A percentile compares a stretch with the other conserved stretches of the same genome.
These are phyloP conservation scores for Zenarchopterus dispar DNA, from an alignment of 2,797 vertebrate species.

Conservation along the genomic window DNA sequence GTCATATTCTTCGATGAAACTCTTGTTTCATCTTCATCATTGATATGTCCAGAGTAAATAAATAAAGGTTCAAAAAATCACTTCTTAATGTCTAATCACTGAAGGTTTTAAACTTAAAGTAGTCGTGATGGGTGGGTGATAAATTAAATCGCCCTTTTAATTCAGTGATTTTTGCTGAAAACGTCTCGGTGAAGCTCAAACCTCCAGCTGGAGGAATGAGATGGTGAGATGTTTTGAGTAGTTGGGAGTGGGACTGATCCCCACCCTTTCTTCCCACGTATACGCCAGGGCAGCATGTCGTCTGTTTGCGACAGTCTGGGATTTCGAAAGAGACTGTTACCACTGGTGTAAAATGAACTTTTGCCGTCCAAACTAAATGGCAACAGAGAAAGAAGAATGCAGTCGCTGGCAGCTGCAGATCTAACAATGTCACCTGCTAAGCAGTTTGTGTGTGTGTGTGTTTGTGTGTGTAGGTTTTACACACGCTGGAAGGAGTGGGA, in stretches of 20 bases:
- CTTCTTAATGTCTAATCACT: neutral
- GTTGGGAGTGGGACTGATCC: no score
- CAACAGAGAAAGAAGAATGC: conserved; percentile 21
- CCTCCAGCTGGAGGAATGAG: neutral
- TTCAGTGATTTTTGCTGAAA: neutral
- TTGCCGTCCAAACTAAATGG: conserved; percentile 14
- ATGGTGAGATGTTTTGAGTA: neutral
- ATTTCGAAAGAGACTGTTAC: conserved; percentile 42
- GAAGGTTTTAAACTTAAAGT: neutral
- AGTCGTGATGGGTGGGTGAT: neutral
- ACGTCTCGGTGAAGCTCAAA: conserved; percentile 2
- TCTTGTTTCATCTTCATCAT: neutral
- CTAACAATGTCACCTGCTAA: conserved; percentile 25
- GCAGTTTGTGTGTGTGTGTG: conserved; percentile 8
- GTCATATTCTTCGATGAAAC: neutral
- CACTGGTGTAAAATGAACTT: conserved; percentile 23
- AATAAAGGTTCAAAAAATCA: neutral
- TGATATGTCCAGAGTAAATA: no score
- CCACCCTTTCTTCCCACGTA: neutral
- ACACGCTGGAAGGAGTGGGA: conserved; percentile 99
- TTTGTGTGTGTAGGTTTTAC: conserved; percentile 87
- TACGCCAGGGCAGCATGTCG: conserved; percentile 30
- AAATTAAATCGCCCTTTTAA: conserved; percentile 18
- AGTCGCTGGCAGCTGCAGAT: conserved; percentile 9
- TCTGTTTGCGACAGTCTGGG: conserved; percentile 25